Evolutionary conservation across 2,888 invertebrate species (phyloP), one percentile per base, ranked within the genome.

Genomic region (Sylvicola fuscatus): DNA sequence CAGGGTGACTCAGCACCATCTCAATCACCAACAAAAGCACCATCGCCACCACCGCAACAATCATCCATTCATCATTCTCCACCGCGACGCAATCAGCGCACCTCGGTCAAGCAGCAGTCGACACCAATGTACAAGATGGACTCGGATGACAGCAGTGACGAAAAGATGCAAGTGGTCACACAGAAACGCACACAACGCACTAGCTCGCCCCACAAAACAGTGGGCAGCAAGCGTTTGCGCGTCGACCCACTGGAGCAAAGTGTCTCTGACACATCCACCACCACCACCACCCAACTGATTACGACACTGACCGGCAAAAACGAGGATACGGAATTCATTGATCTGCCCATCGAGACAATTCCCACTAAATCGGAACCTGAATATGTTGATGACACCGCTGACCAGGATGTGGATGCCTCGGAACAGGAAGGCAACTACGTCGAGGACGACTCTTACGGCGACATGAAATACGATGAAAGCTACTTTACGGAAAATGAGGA

Each of bases 361-460:
- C 69, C 71, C 47, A 70, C 71, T 17, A 71, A 71, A 66, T 68
- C 70, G 54, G 71, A 71, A 64, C 72, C 71, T 1, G 71, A 71
- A 56, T 71, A 70, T 54, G 62, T 66, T 31, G 70, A 70, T 41
- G 71, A 71, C 50, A 3, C 3, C 4, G 3, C 11, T 3, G 32
- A 26, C 5, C 70, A 68, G 42, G 72, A 71, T 44, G 70, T 68
- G 44, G 71, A 67, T 46, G 59, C 68, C 17, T 68, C 66, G 40
- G 71, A 71, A 47, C 70, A 69, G 46, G 72, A 71, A 49, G 62
- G 68, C 0, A 64, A 65, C 47, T 71, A 70, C 45, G 71, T 70
- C 48, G 71, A 71, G 56, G 71, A 71, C 39, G 72, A 71, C 53
- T 65, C 70, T 2, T 71, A 71, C 50, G 69, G 70, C 56, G 71